Conservation (phyloP, 2,797 vertebrate species). For the Natrix natrix region DNA sequence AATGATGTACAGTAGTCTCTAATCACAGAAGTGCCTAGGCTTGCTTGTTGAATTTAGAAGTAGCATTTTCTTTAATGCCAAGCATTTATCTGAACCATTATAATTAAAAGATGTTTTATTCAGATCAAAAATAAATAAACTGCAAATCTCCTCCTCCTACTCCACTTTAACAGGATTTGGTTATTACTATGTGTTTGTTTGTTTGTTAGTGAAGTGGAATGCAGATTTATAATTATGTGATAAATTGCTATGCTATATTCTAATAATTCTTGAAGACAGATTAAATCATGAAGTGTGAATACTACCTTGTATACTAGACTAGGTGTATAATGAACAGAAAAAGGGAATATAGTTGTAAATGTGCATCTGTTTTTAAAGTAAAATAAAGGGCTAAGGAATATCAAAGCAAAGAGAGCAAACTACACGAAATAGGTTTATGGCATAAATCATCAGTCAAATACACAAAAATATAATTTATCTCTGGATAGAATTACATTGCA, state of each 20-base stretch:
- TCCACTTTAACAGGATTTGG: conserved; percentile 39
- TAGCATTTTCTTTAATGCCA: not conserved
- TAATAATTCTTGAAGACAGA: conserved; percentile 41
- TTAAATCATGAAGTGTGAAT: conserved; percentile 44
- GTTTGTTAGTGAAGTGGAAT: conserved; percentile 43
- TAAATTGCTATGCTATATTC: conserved; percentile 46
- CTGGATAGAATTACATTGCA: not conserved
- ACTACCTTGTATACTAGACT: conserved; percentile 34
- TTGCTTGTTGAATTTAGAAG: not conserved
- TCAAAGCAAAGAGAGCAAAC: not conserved
- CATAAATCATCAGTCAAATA: not conserved
- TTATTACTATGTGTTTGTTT: not conserved
- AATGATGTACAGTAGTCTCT: not conserved
- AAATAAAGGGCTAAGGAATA: not conserved
- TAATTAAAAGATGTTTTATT: not conserved
- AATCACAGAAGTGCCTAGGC: not conserved
- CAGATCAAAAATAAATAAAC: not conserved
- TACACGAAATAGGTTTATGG: not conserved
- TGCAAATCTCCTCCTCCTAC: not conserved
- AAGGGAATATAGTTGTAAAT: not conserved
- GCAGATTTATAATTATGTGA: conserved; percentile 15
- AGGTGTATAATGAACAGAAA: not conserved
- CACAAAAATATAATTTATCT: not conserved
- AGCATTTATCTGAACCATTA: not conserved
- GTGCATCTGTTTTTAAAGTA: not conserved